Evolutionary conservation across 2,113 vertebrate species (phyloP).

Genomic region (Panthera leo): DNA sequence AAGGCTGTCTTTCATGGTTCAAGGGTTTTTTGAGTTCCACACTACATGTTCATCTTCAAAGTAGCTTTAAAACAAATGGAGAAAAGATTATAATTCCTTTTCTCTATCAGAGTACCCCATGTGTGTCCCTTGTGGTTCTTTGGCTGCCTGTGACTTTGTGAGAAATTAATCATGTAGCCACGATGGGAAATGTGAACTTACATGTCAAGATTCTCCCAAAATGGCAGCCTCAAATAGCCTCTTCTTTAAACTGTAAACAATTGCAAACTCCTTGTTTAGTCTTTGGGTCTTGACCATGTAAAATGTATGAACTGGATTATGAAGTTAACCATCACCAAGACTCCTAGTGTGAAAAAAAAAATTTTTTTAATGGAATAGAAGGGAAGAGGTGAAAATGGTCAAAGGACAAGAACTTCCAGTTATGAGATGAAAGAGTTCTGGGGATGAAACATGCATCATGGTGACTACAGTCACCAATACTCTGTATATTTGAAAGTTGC

Average conservation of each 20-base stretch:
- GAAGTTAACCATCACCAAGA: background rate
- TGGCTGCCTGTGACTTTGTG: background rate
- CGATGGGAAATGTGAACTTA: background rate
- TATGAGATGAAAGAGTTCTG: background rate
- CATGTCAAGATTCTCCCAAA: background rate
- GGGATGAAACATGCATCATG: background rate
- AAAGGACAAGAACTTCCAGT: background rate
- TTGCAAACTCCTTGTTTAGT: background rate
- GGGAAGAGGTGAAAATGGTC: background rate
- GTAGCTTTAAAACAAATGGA: background rate
- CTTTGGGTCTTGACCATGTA: background rate
- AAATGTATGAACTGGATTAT: background rate
- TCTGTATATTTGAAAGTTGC: background rate
- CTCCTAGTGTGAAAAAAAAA: background rate
- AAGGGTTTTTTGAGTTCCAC: background rate
- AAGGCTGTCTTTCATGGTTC: background rate
- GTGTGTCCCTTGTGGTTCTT: background rate
- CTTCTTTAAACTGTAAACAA: background rate
- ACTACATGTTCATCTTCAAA: background rate
- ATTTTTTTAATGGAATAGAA: background rate
- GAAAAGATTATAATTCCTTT: background rate
- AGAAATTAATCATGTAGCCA: background rate
- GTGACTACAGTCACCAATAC: background rate
- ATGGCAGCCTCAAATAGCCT: background rate
- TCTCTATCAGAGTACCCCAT: background rate